phyloP scores from a whole-genome alignment of 1,140 invertebrate species.

The Drosophila suzukii region DNA sequence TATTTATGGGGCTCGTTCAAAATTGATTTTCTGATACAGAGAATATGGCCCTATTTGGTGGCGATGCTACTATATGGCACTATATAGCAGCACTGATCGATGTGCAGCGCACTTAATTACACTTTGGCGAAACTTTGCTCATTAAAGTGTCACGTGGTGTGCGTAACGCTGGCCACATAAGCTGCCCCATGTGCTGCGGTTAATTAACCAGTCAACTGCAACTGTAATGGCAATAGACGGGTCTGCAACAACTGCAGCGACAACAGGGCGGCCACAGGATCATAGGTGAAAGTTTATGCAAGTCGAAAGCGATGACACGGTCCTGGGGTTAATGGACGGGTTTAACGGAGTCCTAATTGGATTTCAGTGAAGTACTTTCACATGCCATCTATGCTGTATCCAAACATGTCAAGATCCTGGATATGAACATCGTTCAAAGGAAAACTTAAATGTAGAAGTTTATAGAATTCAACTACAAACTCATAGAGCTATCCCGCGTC shows the following conservation, averaged over 20 bases:
- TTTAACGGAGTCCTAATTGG: conserved; percentile 4
- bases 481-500: no score
- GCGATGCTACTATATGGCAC: not conserved
- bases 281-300: conserved; percentile 39
- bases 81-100: conserved; percentile 15
- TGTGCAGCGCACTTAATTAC: conserved; percentile 69
- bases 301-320: conserved; percentile 12
- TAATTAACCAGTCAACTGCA: conserved; percentile 65
- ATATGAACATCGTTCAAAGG: no score
- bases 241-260: conserved; percentile 7
- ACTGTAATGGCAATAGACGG: conserved; percentile 19
- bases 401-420: not conserved
- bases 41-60: not conserved
- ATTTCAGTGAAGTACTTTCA: not conserved
- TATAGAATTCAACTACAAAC: no score
- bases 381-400: no score
- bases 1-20: conserved; percentile 34
- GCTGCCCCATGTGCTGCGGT: conserved; percentile 33
- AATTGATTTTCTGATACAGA: conserved; percentile 28
- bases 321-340: not conserved
- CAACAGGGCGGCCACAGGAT: conserved; percentile 21
- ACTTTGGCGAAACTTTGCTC: conserved; percentile 63
- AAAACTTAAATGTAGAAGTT: no score
- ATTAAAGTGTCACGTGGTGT: conserved; percentile 73
- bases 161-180: conserved; percentile 47